Conservation (phyloP, 2,888 invertebrate genomes). For the Agriopis aurantiaria region DNA sequence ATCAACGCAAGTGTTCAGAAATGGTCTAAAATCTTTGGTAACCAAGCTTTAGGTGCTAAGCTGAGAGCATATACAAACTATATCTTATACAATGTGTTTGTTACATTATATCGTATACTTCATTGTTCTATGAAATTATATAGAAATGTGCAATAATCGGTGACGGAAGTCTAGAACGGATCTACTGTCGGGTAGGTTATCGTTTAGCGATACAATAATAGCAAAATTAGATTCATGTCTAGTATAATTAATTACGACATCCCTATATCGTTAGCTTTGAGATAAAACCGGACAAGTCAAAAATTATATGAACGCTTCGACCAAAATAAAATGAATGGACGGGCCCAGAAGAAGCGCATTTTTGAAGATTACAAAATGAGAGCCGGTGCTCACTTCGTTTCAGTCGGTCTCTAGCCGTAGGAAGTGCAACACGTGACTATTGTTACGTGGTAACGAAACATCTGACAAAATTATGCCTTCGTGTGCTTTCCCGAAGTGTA, state of each 20-base stretch:
- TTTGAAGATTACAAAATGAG: no score
- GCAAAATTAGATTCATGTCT: neutral
- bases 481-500: no score
- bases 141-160: conserved; percentile 32
- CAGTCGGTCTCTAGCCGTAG: no score
- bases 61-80: conserved; percentile 60
- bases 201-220: neutral
- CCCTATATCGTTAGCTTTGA: conserved; percentile 3
- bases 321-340: no score
- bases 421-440: no score
- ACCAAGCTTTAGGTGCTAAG: conserved; percentile 78
- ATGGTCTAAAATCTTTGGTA: conserved; percentile 73
- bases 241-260: neutral
- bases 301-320: no score
- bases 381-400: no score
- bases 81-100: conserved; percentile 43
- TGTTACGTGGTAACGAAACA: no score
- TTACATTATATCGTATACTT: conserved; percentile 31
- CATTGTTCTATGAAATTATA: conserved; percentile 33
- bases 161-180: conserved; percentile 7
- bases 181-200: neutral
- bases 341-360: no score
- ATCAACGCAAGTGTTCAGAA: conserved; percentile 79
- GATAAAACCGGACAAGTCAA: neutral
- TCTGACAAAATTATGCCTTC: no score